Evolutionary conservation across 2,113 vertebrate species (phyloP), one percentile per base, ranked within the genome.

Genomic region (Sigmodon hispidus): DNA sequence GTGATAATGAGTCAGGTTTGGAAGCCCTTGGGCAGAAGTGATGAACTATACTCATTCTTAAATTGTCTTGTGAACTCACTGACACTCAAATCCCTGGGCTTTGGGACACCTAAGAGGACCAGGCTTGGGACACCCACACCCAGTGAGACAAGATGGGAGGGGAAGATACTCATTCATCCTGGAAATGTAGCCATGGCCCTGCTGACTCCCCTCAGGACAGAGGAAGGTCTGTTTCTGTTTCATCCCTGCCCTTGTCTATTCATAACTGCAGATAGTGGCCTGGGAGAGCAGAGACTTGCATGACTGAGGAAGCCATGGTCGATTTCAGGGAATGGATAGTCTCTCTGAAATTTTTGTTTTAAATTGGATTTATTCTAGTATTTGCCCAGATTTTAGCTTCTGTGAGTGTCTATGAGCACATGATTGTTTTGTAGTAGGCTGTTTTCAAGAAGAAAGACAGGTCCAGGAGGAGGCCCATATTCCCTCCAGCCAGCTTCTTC

Each of bases 51-150:
- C 94, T 97, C 79, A 61, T 63, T 89, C 55, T 69, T 73, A 57
- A 86, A 17, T 83, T 67, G 90, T 85, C 89, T 95, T 96, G 93
- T 93, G 96, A 95, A 91, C 92, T 97, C 40, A 92, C 67, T 76
- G 57, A 90, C 70, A 93, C 75, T 92, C 65, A 92, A 81, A 93
- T 96, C 96, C 88, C 63, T 79, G 91, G 83, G 96, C 84, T 90
- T n/a, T 15, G 76, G 79, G 61, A 48, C 63, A 87, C 94, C 34
- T 55, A 34, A 94, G 91, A 91, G 92, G 87, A 57, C n/a, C 48
- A 45, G 0, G 0, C 94, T 48, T 17, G 73, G 79, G 59, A 36
- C 65, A 91, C 94, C 24, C 43, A 31, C 8, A 1, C 19, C 36
- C 3, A 31, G 63, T 48, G 89, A 43, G 89, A 89, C 7, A n/a